These are phyloP conservation scores for Tetanocera ferruginea DNA, from an alignment of 2,888 invertebrate genomes.

Conservation along the genomic window DNA sequence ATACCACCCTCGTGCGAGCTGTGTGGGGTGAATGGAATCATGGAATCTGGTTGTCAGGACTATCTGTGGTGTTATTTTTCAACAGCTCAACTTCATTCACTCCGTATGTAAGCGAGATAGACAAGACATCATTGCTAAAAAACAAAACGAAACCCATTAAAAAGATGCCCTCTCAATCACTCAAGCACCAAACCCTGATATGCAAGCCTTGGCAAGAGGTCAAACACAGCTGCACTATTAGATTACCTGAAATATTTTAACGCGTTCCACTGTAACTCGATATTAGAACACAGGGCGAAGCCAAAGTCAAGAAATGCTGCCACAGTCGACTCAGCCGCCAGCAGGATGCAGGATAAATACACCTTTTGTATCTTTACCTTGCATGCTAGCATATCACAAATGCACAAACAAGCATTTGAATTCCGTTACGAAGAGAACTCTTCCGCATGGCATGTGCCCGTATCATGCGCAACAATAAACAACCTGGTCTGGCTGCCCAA, in stretches of 20 bases:
- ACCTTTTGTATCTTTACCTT: conserved; percentile 9
- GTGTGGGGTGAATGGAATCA: neutral
- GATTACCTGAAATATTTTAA: conserved; percentile 29
- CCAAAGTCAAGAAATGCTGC: conserved; percentile 21
- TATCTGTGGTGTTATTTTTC: neutral
- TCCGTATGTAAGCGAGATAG: too few relatives aligned
- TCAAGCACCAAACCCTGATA: neutral
- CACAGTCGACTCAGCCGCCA: neutral
- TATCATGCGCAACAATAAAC: neutral
- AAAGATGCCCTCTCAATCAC: neutral
- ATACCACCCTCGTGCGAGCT: neutral
- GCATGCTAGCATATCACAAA: neutral
- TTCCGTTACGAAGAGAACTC: conserved; percentile 18
- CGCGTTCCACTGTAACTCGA: conserved; percentile 29
- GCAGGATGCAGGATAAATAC: neutral
- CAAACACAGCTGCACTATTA: conserved; percentile 29
- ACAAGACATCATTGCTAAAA: neutral
- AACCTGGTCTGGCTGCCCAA: neutral
- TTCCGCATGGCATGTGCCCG: neutral
- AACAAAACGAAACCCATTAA: conserved; percentile 3
- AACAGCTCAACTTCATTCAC: neutral
- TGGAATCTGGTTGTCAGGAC: neutral
- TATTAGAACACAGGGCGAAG: neutral
- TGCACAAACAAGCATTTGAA: neutral
- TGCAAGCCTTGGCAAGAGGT: conserved; percentile 13